phyloP scores from a whole-genome alignment of 2,888 invertebrate species.

The Drosophila melanosoma region DNA sequence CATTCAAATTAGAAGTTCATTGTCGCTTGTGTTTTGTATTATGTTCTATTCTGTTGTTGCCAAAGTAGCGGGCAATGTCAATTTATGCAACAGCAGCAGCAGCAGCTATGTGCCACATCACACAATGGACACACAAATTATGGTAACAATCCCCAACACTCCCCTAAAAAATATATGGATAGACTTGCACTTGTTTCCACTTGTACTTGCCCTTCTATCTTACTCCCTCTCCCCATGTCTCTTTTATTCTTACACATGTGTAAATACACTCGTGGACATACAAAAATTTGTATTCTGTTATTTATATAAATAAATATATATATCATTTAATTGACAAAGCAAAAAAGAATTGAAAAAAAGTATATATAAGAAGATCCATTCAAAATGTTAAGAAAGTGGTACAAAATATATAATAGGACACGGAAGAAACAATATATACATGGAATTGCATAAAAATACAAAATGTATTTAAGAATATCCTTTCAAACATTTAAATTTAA shows the following conservation, averaged over 20 bases:
- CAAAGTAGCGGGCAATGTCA: slow-evolving; percentile 60
- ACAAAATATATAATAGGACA: not conserved
- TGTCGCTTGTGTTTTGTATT: slow-evolving; percentile 50
- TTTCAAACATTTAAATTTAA: not conserved
- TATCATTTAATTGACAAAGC: not conserved
- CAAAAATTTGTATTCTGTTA: not conserved
- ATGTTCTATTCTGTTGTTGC: slow-evolving; percentile 52
- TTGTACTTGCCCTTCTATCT: not conserved
- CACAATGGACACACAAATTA: slow-evolving; percentile 74
- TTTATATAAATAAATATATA: too few relatives aligned
- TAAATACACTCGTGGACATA: not conserved
- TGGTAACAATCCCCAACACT: slow-evolving; percentile 19
- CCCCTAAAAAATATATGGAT: slow-evolving; percentile 5
- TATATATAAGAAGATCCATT: not conserved
- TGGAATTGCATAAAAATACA: too few relatives aligned
- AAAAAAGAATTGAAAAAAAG: not conserved
- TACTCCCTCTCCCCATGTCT: not conserved
- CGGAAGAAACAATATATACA: too few relatives aligned
- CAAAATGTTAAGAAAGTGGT: not conserved
- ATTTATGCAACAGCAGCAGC: slow-evolving; percentile 7
- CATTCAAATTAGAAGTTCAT: slow-evolving; percentile 78
- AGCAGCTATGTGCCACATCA: slow-evolving; percentile 55
- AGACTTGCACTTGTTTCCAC: not conserved
- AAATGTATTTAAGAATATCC: too few relatives aligned
- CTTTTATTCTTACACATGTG: not conserved